Evolutionary conservation across 2,797 vertebrate species (phyloP), one percentile per base, ranked within the genome.

Genomic region (Ispidina lecontei): DNA sequence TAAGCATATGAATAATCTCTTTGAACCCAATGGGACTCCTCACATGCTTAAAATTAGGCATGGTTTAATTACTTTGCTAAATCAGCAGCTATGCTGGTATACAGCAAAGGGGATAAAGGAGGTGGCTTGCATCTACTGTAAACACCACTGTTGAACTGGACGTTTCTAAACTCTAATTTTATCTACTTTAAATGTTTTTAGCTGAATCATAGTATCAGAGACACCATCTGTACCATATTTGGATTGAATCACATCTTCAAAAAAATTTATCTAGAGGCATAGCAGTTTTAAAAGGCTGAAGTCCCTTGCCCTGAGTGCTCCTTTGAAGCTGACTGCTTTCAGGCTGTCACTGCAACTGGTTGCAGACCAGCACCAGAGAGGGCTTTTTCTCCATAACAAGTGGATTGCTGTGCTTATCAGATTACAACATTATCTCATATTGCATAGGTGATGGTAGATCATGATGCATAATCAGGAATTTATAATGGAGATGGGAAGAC

Each of bases 21-120:
- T 74, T 72, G 94, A 94, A 91, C 63, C 84, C 52, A 51, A n/a
- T 22, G 55, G 92, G 77, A 84, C 77, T 88, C 51, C 89, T 86
- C 77, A 89, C 55, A 84, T 58, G 63, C 81, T 92, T 90, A 91
- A 95, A 93, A 91, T 90, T 87, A 91, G 81, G 28, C 44, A 81
- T 39, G 39, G 52, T 72, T 94, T 91, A 89, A 93, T 93, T 81
- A 59, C 51, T 70, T 81, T 4, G 25, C 70, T 78, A 89, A 84
- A 89, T 91, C 85, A 91, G 72, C 85, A 94, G 52, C 37, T 84
- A 19, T 39, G 54, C 65, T 43, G n/a, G 9, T 60, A 28, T 60
- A 55, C 19, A 83, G 65, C 85, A 93, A 68, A 28, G 55, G 33
- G 10, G 20, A 33, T 60, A 63, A 60, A 91, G 43, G 44, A 70